phyloP scores from a whole-genome alignment of 2,113 vertebrate species.

The Cephalopholis sonnerati region DNA sequence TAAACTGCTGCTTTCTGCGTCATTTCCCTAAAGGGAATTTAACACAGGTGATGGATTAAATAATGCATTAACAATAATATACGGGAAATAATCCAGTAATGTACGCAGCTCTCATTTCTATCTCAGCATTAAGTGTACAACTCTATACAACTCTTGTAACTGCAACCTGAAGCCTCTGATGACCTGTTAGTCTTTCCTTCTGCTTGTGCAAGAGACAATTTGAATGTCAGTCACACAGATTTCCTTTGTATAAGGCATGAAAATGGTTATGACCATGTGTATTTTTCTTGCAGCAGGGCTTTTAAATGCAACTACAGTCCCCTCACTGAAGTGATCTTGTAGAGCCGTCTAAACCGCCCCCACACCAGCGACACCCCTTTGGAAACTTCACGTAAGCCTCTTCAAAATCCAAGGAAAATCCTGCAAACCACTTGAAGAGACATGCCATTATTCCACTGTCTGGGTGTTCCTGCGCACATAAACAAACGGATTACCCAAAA shows the following conservation, averaged over 20 bases:
- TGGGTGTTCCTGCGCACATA: conserved; percentile 62
- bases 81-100: not conserved
- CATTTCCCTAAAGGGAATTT: conserved; percentile 9
- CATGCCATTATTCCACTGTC: conserved; percentile 65
- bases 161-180: not conserved
- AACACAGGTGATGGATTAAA: conserved; percentile 8
- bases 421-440: conserved; percentile 63
- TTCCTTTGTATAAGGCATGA: not conserved
- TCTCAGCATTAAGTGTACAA: not conserved
- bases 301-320: not conserved
- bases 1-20: conserved; percentile 16
- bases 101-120: not conserved
- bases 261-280: not conserved
- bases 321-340: conserved; percentile 10
- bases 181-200: not conserved
- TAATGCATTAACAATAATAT: not conserved
- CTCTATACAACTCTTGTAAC: not conserved
- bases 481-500: conserved; percentile 70
- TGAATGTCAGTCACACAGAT: conserved; percentile 29
- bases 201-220: conserved; percentile 2
- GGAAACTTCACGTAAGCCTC: conserved; percentile 57
- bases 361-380: conserved; percentile 13
- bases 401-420: conserved; percentile 66
- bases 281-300: not conserved
- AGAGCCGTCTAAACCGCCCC: not conserved